Base-by-base conservation (phyloP, 2,113 vertebrate species). In the Pleuronectes platessa region DNA sequence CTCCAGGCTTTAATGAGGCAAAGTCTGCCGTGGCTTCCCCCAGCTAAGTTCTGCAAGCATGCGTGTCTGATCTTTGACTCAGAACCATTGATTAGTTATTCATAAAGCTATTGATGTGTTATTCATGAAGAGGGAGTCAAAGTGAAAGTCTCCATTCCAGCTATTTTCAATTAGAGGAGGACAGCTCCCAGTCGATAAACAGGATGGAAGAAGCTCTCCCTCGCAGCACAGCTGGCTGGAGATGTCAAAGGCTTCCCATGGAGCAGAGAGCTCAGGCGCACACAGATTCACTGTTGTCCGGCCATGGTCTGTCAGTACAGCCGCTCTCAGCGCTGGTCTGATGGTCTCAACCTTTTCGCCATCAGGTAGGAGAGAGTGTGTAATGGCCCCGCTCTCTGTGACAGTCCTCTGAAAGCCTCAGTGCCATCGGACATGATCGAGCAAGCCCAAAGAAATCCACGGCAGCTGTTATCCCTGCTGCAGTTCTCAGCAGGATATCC, bases 401-500 rank as follows among this genome's bases (percentile, higher is more conserved):
- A 83, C 84, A 56, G 71, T 75, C 60, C 73, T 59, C 80, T 88
- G 73, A 87, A 88, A 90, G 87, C 87, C 64, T 79, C 68, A 21
- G 59, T 61, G 70, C 81, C 78, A 71, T 80, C 14, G 14, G 69
- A 80, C 78, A 63, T 79, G 72, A 91, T 91, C 42, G 74, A 86
- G 73, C 73, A 20, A 69, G 71, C 71, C 56, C 66, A 55, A 71
- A 71, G 70, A 84, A 78, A 85, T 82, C 81, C 54, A 60, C 9
- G 3, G 82, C 81, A 83, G 84, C 77, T 86, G 84, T 84, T 84
- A 62, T 77, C 62, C 37, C 71, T 58, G 69, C 40, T 62, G 61
- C 73, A 71, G 85, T 72, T 84, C 91, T 79, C 88, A 80, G 82
- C 84, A 88, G 82, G 86, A 79, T 82, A 60, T 90, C 82, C 78